Evolutionary conservation across 2,888 invertebrate species (phyloP).

Genomic region (Melanargia galathea): DNA sequence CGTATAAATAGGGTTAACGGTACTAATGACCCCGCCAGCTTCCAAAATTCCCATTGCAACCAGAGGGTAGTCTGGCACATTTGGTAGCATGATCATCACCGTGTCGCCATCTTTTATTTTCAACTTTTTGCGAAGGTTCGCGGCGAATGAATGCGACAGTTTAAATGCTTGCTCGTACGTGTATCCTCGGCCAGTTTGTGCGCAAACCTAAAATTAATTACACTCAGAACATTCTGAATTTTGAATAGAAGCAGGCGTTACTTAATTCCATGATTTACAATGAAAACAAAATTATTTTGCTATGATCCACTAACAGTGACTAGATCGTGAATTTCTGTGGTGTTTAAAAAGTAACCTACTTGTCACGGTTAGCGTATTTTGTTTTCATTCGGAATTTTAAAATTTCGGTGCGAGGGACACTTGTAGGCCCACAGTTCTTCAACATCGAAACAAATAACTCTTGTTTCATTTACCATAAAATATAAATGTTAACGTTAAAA

Average conservation of each 20-base stretch:
- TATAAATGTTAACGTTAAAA: too few species aligned
- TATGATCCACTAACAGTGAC: too few species aligned
- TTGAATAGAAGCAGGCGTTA: too few species aligned
- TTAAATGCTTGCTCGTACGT: slow-evolving; percentile 86
- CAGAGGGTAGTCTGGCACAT: slow-evolving; percentile 88
- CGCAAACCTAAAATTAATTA: slow-evolving; percentile 84
- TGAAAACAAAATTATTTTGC: too few species aligned
- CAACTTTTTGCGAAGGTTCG: slow-evolving; percentile 85
- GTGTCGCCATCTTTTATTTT: slow-evolving; percentile 85
- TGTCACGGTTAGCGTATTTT: too few species aligned
- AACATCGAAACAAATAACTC: neutral
- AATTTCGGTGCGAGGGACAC: neutral
- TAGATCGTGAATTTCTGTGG: too few species aligned
- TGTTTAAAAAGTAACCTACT: too few species aligned
- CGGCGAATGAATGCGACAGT: slow-evolving; percentile 84
- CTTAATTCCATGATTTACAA: too few species aligned
- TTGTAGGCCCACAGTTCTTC: neutral
- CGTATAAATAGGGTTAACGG: slow-evolving; percentile 89
- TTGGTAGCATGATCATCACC: slow-evolving; percentile 87
- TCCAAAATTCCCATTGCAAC: slow-evolving; percentile 85
- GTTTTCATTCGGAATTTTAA: neutral
- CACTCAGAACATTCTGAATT: neutral
- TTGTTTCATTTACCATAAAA: too few species aligned
- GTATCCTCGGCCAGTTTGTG: slow-evolving; percentile 86
- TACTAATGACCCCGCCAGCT: slow-evolving; percentile 86